phyloP scores from a whole-genome alignment of 2,113 vertebrate genomes.

The Cairina moschata region DNA sequence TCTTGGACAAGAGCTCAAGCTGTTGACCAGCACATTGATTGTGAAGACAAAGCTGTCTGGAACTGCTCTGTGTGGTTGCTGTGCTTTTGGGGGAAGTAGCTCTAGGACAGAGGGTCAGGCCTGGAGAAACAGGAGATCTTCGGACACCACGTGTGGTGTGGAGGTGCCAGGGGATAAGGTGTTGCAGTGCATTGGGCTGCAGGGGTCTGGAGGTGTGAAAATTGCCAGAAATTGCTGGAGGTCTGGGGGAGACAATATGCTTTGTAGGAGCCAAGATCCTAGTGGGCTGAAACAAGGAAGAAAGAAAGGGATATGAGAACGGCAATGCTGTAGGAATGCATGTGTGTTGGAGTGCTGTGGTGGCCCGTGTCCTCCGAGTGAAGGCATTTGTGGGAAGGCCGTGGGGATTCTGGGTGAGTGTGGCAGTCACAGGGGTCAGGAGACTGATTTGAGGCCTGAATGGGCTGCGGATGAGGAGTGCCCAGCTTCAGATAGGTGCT shows the following conservation, averaged over 20 bases:
- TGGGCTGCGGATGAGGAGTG: background rate
- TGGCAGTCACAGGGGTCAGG: background rate
- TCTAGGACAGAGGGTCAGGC: background rate
- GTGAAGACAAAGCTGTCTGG: background rate
- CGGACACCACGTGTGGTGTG: background rate
- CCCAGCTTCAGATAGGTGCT: background rate
- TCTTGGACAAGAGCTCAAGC: background rate
- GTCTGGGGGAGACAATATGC: background rate
- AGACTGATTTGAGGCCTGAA: background rate
- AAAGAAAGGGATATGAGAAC: background rate
- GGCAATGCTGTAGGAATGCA: too few species aligned
- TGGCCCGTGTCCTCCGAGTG: accelerated
- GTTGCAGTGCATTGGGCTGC: background rate
- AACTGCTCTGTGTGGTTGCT: background rate
- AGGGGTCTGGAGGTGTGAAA: background rate
- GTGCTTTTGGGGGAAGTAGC: background rate
- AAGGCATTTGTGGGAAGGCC: accelerated
- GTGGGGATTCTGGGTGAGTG: background rate
- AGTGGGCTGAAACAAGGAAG: background rate
- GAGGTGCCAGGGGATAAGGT: background rate
- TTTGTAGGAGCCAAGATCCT: background rate
- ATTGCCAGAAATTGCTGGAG: background rate
- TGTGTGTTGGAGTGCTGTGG: background rate
- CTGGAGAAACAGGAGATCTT: background rate
- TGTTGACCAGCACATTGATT: background rate